Evolutionary conservation across 2,888 invertebrate species (phyloP), one percentile per base, ranked within the genome.

Genomic region (Yponomeuta sedellus): DNA sequence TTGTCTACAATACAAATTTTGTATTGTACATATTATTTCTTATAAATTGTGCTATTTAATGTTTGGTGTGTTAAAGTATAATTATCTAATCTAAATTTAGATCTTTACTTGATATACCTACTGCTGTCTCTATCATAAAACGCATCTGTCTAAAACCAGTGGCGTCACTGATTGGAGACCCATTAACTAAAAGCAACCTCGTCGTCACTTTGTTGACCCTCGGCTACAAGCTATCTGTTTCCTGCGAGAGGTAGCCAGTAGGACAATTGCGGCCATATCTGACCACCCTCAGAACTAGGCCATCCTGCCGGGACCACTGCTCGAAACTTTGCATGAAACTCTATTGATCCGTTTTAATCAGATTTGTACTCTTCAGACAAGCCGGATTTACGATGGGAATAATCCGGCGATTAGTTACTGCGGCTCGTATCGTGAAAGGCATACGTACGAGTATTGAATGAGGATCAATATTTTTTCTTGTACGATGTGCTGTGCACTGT

Each of bases 221-320:
- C 16, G 16, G 44, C 16, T 52, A 12, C 12, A 16, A 1, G 16
- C 16, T 16, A 52, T 52, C 44, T 16, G 44, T 52, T 12, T 52
- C 12, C 44, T 16, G 12, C 16, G 10, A 16, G 16, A 52, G 44
- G 44, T 10, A 2, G 2, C 44, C 44, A 44, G 44, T 44, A 1
- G 44, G 12, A 52, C 16, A 3, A 5, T 16, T 16, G 44, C 12
- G 44, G 44, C 4, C 5, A 52, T 52, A 12, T 16, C 44, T 44
- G 10, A 44, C 44, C 12, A 44, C 44, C 44, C 44, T 52, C 44
- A 52, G 44, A 52, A 52, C 16, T 52, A 52, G 44, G 16, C 44
- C 44, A 52, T 52, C 44, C 44, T 52, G 44, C 44, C 44, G 44
- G 44, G 44, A 52, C 34, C 44, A 52, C 44, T 52, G 44, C 44